Base-by-base conservation (phyloP, 2,888 invertebrate species). In the Nineta flava region DNA sequence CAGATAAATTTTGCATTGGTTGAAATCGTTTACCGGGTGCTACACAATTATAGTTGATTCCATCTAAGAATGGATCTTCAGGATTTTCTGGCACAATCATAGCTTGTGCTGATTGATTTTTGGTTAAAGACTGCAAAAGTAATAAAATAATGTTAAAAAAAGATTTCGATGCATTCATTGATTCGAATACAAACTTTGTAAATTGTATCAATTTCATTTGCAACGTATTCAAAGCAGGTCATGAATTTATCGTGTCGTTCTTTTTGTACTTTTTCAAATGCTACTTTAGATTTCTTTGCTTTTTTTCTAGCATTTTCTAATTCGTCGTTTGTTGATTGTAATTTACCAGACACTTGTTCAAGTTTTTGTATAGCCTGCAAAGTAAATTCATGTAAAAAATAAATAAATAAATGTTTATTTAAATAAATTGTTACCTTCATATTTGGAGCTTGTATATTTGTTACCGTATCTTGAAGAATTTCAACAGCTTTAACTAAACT, bases 1-100 rank as follows among this genome's bases (percentile, higher is more conserved):
- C 99, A 58, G 95, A 95, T 52, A 99, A 76, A 74, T 97, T 99
- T 61, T 94, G 95, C 99, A 99, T 99, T 19, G 96, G 97, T 69
- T 99, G 91, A 73, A 97, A 99, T 52, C 96, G 79, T 76, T 97
- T 94, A 44, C 97, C 97, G 2, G 99, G 99, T 21, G 99, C 99
- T 47, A 99, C 97, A 70, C 99, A 99, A 74, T 97, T 97, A 71
- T 97, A 99, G 71, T 94, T 95, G 57, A 99, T 88, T 53, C 99
- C 99, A 72, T 97, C 97, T 59, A 97, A 72, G 70, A 96, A 99
- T 0, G 99, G 99, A 71, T 99, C 99, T 71, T 99, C 99, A 0
- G 95, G 94, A 76, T 99, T 99, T 72, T 97, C 96, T 4, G 96
- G 92, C 6, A 91, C 91, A 46, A 96, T 75, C 70, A 93, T 93